Conservation (phyloP, 2,113 vertebrate species). For the Naja naja region DNA sequence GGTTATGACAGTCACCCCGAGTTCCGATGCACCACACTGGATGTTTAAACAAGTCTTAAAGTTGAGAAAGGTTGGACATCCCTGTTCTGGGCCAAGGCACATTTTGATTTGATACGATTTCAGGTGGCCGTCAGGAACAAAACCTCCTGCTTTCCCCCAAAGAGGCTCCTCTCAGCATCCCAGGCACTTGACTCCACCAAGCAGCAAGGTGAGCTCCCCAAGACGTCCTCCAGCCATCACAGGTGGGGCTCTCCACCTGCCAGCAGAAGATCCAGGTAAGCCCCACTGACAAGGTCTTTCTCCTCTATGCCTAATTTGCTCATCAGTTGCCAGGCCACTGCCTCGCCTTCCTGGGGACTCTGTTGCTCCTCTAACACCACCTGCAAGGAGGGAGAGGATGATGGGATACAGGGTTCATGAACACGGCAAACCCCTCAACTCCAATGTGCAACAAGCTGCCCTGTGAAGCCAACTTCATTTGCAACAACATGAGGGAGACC, state of each 20-base stretch:
- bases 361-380: slow-evolving; percentile 79
- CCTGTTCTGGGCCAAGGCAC: background rate
- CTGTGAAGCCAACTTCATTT: background rate
- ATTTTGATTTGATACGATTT: background rate
- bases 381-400: slow-evolving; percentile 44
- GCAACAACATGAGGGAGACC: background rate
- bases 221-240: background rate
- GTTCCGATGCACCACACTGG: background rate
- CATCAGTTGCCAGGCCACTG: slow-evolving; percentile 74
- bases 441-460: background rate
- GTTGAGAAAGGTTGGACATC: background rate
- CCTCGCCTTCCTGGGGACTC: slow-evolving; percentile 70
- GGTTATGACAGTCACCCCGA: background rate
- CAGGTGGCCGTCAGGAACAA: accelerated
- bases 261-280: slow-evolving; percentile 80
- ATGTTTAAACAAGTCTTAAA: background rate
- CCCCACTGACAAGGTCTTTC: slow-evolving; percentile 73
- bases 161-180: too few relatives aligned
- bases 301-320: slow-evolving; percentile 66
- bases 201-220: background rate
- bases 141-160: background rate
- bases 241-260: slow-evolving; percentile 9
- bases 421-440: background rate
- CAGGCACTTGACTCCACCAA: background rate
- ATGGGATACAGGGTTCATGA: background rate